Percentiles rank a stretch among this genome's conserved stretches.
These are phyloP conservation scores for Pachycephus smyrnensis DNA, from an alignment of 2,888 invertebrate genomes.

Conservation along the genomic window DNA sequence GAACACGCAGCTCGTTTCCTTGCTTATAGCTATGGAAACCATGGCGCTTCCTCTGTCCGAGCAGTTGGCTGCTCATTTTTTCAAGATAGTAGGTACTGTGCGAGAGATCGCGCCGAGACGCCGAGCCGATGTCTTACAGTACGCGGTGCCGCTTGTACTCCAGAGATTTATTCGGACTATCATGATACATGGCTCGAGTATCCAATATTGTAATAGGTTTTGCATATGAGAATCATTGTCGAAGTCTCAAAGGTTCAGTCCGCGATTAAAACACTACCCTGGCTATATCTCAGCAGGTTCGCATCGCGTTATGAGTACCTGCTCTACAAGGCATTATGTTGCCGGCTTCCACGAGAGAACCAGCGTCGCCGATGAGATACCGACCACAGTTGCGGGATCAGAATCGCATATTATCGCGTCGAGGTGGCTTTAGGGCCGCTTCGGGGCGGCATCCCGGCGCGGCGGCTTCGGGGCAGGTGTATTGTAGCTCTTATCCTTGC, in stretches of 20 bases:
- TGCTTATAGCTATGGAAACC: background rate
- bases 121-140: background rate
- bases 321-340: conserved; percentile 61
- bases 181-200: conserved; percentile 61
- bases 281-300: conserved; percentile 64
- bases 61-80: background rate
- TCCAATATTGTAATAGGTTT: conserved; percentile 63
- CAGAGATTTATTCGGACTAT: conserved; percentile 64
- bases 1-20: background rate
- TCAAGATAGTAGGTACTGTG: background rate
- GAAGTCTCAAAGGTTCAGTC: conserved; percentile 43
- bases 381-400: conserved; percentile 53
- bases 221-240: conserved; percentile 53
- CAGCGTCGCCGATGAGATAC: conserved; percentile 25
- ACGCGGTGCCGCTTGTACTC: conserved; percentile 58
- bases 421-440: conserved; percentile 26
- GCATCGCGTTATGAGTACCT: conserved; percentile 63
- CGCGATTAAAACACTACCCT: conserved; percentile 65
- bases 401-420: conserved; percentile 63
- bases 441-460: background rate
- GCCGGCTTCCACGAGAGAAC: conserved; percentile 29
- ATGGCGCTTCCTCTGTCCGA: background rate
- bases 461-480: conserved; percentile 31
- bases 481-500: conserved; percentile 29
- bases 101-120: background rate